Base-by-base conservation (phyloP, 2,888 invertebrate genomes). In the Diaprepes abbreviatus region DNA sequence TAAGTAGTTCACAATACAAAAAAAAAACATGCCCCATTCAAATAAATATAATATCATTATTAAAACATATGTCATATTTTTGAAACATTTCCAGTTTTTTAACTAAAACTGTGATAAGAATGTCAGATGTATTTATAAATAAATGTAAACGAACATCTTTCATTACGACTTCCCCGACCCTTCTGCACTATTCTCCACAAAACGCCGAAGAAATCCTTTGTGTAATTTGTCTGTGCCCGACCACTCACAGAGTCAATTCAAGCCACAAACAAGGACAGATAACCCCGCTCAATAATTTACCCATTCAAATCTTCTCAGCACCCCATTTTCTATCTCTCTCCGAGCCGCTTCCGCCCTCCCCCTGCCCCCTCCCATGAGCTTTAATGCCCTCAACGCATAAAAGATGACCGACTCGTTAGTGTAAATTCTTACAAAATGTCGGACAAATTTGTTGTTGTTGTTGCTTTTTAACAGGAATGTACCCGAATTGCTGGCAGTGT, bases 221-320 rank as follows among this genome's bases (percentile, higher is more conserved):
- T 66, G 66, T 52, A 66, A 59, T 66, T 55, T 48, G 55, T 35
- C 33, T 19, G 14, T 5, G 36, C 38, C 66, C 66, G 66, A 59
- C 66, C 66, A 66, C 66, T 66, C 66, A 59, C 66, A 59, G 50
- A 66, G 65, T 45, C 57, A 45, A 64, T 64, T 64, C 55, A 31
- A 65, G 50, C 43, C 58, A 5, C 45, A 58, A 58, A 66, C 66
- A 58, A 58, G 59, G 59, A 66, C 50, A 21, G 38, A 59, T 57
- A 31, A 52, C 14, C 28, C 35, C 59, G 66, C 16, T 66, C 66
- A 45, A 66, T 66, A 66, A 66, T 66, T 31, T 43, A 43, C 17
- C 52, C 66, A 66, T 66, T 66, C 52, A 40, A 59, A 50, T 52
- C 16, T 24, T 28, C n/a, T 58, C 9, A 19, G 31, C 59, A 66